phyloP scores from a whole-genome alignment of 2,888 invertebrate genomes.

The Griposia aprilina region DNA sequence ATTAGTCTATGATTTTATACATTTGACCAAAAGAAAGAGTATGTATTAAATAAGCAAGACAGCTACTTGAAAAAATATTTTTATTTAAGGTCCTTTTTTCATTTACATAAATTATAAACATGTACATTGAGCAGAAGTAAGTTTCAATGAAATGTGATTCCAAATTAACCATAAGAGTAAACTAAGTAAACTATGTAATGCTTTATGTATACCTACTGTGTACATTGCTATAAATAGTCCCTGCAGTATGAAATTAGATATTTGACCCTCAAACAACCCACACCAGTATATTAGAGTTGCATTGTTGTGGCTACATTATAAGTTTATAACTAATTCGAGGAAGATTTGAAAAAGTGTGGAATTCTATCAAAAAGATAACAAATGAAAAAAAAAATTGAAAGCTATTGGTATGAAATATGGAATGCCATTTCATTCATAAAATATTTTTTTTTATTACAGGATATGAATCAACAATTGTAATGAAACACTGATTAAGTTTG shows the following conservation, averaged over 20 bases:
- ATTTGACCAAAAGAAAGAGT: background rate
- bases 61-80: background rate
- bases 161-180: slow-evolving; percentile 19
- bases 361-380: background rate
- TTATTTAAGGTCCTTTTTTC: background rate
- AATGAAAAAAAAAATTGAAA: background rate
- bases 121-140: slow-evolving; percentile 19
- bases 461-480: slow-evolving; percentile 81
- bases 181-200: slow-evolving; percentile 19
- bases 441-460: slow-evolving; percentile 68
- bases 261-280: slow-evolving; percentile 39
- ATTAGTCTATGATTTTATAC: slow-evolving; percentile 9
- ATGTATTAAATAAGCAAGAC: background rate
- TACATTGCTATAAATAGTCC: slow-evolving; percentile 49
- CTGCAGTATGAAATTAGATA: slow-evolving; percentile 53
- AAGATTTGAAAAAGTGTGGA: background rate
- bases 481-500: slow-evolving; percentile 82
- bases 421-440: slow-evolving; percentile 38
- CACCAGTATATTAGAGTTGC: slow-evolving; percentile 10
- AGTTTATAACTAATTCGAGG: slow-evolving; percentile 1
- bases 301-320: slow-evolving; percentile 8
- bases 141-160: slow-evolving; percentile 34
- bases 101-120: background rate
- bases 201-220: slow-evolving; percentile 13
- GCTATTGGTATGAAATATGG: slow-evolving; percentile 8